Conservation (phyloP, 1,140 invertebrate genomes). For the Notospermus geniculatus region DNA sequence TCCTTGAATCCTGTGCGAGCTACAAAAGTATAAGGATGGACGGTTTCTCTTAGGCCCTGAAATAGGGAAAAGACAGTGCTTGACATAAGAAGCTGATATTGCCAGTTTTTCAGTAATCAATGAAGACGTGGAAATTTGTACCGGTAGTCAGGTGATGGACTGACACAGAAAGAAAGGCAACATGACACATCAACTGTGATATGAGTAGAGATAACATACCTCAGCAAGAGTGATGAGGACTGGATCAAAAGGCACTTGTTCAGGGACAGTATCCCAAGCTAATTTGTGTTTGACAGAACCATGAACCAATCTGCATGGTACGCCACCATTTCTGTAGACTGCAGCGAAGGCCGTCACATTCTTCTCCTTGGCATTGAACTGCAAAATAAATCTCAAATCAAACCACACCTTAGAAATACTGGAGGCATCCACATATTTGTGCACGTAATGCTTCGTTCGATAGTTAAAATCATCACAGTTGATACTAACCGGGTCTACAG, state of each 20-base stretch:
- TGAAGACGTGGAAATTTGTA: too few relatives aligned
- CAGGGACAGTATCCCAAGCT: slow-evolving; percentile 48
- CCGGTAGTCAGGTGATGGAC: too few relatives aligned
- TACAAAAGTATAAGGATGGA: slow-evolving; percentile 54
- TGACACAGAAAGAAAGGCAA: too few relatives aligned
- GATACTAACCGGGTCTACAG: slow-evolving; percentile 49
- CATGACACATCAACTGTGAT: too few relatives aligned
- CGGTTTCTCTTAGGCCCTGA: slow-evolving; percentile 51
- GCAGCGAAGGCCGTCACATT: slow-evolving; percentile 47
- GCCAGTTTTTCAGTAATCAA: too few relatives aligned
- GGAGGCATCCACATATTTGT: too few relatives aligned
- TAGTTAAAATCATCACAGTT: too few relatives aligned
- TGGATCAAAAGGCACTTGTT: slow-evolving; percentile 52
- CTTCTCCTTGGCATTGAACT: slow-evolving; percentile 22
- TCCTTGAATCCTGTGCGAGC: slow-evolving; percentile 51
- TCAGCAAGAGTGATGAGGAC: slow-evolving; percentile 51
- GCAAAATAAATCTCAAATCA: too few relatives aligned
- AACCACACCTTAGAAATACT: too few relatives aligned
- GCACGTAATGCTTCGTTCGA: too few relatives aligned
- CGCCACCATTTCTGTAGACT: slow-evolving; percentile 49
- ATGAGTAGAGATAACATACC: slow-evolving; percentile 24
- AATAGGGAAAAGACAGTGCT: too few relatives aligned
- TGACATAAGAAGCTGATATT: too few relatives aligned
- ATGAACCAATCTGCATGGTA: slow-evolving; percentile 52
- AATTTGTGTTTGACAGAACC: slow-evolving; percentile 55